These are phyloP conservation scores for Tenthredo mesomela DNA, from an alignment of 2,888 invertebrate genomes.

Conservation along the genomic window DNA sequence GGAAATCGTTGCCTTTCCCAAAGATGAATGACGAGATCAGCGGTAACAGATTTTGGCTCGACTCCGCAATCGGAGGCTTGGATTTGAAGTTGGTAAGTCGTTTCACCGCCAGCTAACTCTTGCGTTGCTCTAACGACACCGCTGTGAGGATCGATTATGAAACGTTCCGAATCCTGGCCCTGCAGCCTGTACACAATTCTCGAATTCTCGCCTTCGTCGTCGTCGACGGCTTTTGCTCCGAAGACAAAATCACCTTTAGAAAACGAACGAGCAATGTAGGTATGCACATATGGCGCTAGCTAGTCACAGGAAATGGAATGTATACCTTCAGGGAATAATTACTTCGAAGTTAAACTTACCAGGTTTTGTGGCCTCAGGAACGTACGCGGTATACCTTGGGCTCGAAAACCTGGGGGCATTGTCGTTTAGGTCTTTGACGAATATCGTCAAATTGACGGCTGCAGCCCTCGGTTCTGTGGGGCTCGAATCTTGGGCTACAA, in stretches of 20 bases:
- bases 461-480: slow-evolving; percentile 91
- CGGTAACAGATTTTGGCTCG: slow-evolving; percentile 85
- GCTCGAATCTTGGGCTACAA: slow-evolving; percentile 94
- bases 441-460: slow-evolving; percentile 90
- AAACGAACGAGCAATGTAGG: slow-evolving; percentile 48
- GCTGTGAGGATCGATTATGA: slow-evolving; percentile 88
- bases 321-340: not conserved
- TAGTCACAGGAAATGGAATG: not conserved
- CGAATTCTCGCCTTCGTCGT: slow-evolving; percentile 90
- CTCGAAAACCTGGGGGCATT: slow-evolving; percentile 90
- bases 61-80: slow-evolving; percentile 90
- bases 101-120: slow-evolving; percentile 82
- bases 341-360: slow-evolving; percentile 78
- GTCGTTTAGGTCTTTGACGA: slow-evolving; percentile 91
- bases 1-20: slow-evolving; percentile 91
- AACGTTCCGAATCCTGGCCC: slow-evolving; percentile 88
- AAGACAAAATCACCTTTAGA: slow-evolving; percentile 88
- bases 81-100: slow-evolving; percentile 86
- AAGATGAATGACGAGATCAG: slow-evolving; percentile 88
- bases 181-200: slow-evolving; percentile 88
- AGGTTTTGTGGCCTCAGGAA: slow-evolving; percentile 89
- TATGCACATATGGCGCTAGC: not conserved
- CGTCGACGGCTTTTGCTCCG: slow-evolving; percentile 92
- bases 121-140: slow-evolving; percentile 92
- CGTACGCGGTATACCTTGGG: slow-evolving; percentile 87